Evolutionary conservation across 1,140 invertebrate genomes (phyloP), one percentile per base, ranked within the genome.

Genomic region (Lordiphosa collinella): DNA sequence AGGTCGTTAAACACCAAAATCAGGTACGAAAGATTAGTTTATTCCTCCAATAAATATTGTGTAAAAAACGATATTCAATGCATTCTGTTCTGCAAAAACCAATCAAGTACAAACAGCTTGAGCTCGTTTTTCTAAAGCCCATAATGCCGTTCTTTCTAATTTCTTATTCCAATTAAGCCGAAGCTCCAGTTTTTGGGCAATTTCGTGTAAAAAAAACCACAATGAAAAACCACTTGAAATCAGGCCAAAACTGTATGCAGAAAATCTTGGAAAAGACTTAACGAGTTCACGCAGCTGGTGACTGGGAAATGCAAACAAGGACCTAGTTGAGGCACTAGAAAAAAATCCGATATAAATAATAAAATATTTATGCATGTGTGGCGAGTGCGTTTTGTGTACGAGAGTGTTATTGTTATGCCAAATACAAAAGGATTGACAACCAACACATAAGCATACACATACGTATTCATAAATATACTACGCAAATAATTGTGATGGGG

Each of bases 331-430:
- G 46, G 35, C 38, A 41, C 40, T 37, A 41, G 2, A n/a, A 10
- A 71, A 56, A 69, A 82, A 76, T 72, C 78, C 78, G 67, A 84
- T 82, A 84, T 55, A 84, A 64, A 64, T 82, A 84, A 84, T 82
- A 52, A 82, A 84, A 82, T 82, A 84, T 84, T 76, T 74, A 80
- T 71, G 48, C 61, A 62, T 51, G 34, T 55, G 44, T 53, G 35
- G 37, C 40, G 29, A 14, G 4, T 38, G 22, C 35, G 29, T 14
- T 35, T 10, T 40, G 43, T 48, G 35, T 54, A 36, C 22, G 41
- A 35, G 34, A 37, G 34, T 49, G 56, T 76, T 65, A 67, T 84
- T 76, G 76, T 82, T 68, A 55, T 61, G 56, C 41, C 55, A 72
- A 84, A 84, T 64, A 84, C 71, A 82, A 82, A 82, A 82, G 76